Conservation (phyloP, 2,888 invertebrate genomes). For the Agrochola circellaris region DNA sequence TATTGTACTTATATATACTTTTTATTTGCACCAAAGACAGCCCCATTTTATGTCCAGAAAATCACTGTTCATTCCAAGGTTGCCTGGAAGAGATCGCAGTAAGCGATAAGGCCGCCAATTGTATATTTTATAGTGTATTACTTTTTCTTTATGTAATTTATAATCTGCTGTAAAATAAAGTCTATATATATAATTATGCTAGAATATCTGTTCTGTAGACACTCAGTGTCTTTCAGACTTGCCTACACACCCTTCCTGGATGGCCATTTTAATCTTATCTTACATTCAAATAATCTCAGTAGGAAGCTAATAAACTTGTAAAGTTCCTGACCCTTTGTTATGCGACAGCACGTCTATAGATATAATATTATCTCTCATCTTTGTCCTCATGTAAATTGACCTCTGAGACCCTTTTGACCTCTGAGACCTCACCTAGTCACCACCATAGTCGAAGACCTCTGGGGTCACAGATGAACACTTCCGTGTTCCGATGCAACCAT, state of each 20-base stretch:
- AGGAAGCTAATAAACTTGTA: slow-evolving; percentile 3
- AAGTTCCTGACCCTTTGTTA: slow-evolving; percentile 4
- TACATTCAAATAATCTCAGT: neutral
- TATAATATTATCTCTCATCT: slow-evolving; percentile 21
- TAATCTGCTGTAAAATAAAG: no score
- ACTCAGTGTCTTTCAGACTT: neutral
- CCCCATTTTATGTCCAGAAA: no score
- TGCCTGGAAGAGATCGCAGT: no score
- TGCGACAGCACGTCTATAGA: neutral
- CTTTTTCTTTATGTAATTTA: no score
- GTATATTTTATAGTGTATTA: no score
- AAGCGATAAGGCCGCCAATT: no score
- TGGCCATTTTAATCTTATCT: neutral
- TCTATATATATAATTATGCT: neutral
- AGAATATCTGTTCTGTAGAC: neutral
- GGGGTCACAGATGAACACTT: slow-evolving; percentile 22
- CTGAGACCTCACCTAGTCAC: slow-evolving; percentile 6
- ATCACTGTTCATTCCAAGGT: no score
- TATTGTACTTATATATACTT: no score
- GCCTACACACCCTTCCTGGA: neutral
- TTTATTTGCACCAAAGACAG: no score
- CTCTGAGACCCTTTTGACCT: slow-evolving; percentile 13
- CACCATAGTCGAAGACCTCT: neutral
- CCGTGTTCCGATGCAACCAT: slow-evolving; percentile 18
- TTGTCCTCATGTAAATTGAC: slow-evolving; percentile 30